Base-by-base conservation (phyloP, 1,140 invertebrate species). In the Bathynomus jamesi region DNA sequence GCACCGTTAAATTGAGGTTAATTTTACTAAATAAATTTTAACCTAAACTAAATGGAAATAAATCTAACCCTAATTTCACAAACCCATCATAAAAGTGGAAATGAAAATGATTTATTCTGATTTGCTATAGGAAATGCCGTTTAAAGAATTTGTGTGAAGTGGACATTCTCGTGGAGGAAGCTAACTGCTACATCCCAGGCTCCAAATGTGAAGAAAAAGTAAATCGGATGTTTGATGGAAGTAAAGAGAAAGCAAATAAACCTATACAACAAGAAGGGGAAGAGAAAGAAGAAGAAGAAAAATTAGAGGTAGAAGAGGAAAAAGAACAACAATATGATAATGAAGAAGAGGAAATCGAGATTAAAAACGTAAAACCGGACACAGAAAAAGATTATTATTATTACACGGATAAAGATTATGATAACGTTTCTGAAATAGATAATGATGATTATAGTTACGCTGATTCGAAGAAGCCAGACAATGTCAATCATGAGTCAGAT, bases 131-230 rank as follows among this genome's bases (percentile, higher is more conserved):
- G 5, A 53, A 53, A 17, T 53, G 40, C 40, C 13, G 40, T 17
- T 11, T 53, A 21, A 53, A 53, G 5, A 53, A 53, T 5, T 83
- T 90, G 71, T 96, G 94, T 79, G 87, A 87, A 0, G 86, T 86
- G 31, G 88, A 89, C 79, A 86, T 90, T 61, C 85, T 94, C 73
- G 86, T 87, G 72, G 89, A 96, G 81, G 89, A 89, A 3, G 91
- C 92, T 7, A 91, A 91, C 77, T 96, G 93, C 79, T 94, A 92
- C 79, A 85, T 88, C 1, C 89, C 91, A 78, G 89, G 89, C 46
- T 90, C 89, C 70, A 87, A 87, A 73, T 94, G 91, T 80, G 88
- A 93, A 79, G 85, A 84, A 62, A 91, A 88, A 87, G 40, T 53
- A 3, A 53, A 53, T 3, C 13, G 21, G 21, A 53, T 53, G 13